These are phyloP conservation scores for Ophraella communa DNA, from an alignment of 2,888 invertebrate genomes.

Conservation along the genomic window DNA sequence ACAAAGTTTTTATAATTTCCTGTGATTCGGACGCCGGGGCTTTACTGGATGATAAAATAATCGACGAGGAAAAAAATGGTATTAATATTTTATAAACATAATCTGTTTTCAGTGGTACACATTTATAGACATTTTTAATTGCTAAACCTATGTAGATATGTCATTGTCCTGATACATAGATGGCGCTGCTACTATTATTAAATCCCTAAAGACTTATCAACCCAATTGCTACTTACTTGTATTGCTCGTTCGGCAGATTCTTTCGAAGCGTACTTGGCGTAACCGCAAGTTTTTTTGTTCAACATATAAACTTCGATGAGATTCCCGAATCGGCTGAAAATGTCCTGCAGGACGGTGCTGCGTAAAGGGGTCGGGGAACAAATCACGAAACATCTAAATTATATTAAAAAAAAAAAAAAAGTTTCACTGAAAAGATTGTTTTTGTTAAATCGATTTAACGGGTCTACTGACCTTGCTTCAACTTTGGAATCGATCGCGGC, in stretches of 20 bases:
- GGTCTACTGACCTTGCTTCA: slow-evolving; percentile 64
- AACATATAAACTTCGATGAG: slow-evolving; percentile 90
- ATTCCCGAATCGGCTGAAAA: slow-evolving; percentile 90
- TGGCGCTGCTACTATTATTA: too few species aligned
- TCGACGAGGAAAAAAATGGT: too few species aligned
- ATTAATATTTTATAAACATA: too few species aligned
- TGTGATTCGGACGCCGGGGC: too few species aligned
- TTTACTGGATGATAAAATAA: too few species aligned
- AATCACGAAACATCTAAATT: slow-evolving; percentile 70
- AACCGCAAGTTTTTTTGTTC: slow-evolving; percentile 90
- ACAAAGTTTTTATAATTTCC: too few species aligned
- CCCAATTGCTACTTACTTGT: slow-evolving; percentile 58
- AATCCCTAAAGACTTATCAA: slow-evolving; percentile 2
- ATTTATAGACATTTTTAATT: too few species aligned
- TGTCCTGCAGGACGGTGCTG: slow-evolving; percentile 77
- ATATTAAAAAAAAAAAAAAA: slow-evolving; percentile 29
- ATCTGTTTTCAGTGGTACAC: too few species aligned
- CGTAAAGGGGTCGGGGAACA: slow-evolving; percentile 74
- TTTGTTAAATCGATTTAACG: background rate
- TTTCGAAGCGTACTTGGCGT: slow-evolving; percentile 82
- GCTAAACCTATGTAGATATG: too few species aligned
- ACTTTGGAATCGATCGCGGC: slow-evolving; percentile 72
- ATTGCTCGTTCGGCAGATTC: slow-evolving; percentile 81
- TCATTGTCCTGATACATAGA: too few species aligned
- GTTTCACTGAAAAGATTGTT: background rate